Percentiles rank a stretch among this genome's conserved stretches.
These are phyloP conservation scores for Hipposideros larvatus DNA, from an alignment of 2,797 vertebrate species.

Conservation along the genomic window DNA sequence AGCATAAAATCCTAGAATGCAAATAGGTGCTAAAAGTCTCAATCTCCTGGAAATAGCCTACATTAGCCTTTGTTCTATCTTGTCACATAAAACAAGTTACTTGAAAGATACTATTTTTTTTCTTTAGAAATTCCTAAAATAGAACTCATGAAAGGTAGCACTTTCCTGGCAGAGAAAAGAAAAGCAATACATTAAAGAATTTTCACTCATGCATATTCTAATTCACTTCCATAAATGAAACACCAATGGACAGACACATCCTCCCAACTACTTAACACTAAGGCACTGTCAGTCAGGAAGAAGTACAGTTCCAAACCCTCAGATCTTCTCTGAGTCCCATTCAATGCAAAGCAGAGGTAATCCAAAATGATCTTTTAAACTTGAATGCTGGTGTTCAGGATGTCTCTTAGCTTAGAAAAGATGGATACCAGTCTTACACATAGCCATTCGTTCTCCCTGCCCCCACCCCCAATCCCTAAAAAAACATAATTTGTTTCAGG, in stretches of 20 bases:
- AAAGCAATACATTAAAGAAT: conserved; percentile 49
- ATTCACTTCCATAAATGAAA: conserved; percentile 52
- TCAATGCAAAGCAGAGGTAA: background rate
- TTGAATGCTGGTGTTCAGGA: background rate
- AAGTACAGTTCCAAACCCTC: background rate
- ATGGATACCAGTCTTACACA: background rate
- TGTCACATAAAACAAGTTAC: background rate
- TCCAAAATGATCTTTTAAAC: background rate
- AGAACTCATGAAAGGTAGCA: conserved; percentile 25
- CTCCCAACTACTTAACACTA: background rate
- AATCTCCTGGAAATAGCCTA: background rate
- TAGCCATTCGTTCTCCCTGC: background rate
- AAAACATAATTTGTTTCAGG: conserved; percentile 24
- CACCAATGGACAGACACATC: background rate
- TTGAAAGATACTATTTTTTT: conserved; percentile 40
- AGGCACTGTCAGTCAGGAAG: background rate
- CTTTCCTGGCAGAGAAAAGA: conserved; percentile 8
- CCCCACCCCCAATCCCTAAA: background rate
- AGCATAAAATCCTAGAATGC: background rate
- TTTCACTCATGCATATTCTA: conserved; percentile 39
- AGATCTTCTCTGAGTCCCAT: background rate
- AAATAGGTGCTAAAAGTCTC: background rate
- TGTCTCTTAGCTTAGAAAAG: background rate
- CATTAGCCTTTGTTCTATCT: conserved; percentile 12
- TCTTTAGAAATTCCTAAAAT: conserved; percentile 56